Evolutionary conservation across 2,113 vertebrate species (phyloP), one percentile per base, ranked within the genome.

Genomic region (Sylvia atricapilla): DNA sequence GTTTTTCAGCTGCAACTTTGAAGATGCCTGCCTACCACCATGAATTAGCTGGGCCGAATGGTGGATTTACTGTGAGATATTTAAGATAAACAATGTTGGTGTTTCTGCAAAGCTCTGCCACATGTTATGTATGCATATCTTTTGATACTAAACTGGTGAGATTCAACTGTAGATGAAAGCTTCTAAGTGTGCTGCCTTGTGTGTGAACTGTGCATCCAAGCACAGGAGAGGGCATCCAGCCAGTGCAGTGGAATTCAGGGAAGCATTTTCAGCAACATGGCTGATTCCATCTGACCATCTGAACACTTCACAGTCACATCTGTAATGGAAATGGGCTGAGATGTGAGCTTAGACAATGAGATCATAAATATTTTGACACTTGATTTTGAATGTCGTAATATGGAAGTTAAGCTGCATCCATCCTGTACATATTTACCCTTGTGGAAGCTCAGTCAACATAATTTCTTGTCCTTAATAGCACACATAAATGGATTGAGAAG

Each of bases 11-110:
- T 56, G 23, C 31, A 43, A 3, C 25, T 47, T 4, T 52, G 41
- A 73, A 76, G 35, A 33, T 4, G 7, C 56, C 37, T 87, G 4
- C 13, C 3, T 14, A 41, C 6, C 11, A 47, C 0, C 0, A 35
- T 28, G 19, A 93, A 53, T 69, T 69, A 22, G 1, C 23, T 66
- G 46, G 11, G 27, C 35, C 86, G 49, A 73, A 30, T 15, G 56
- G 3, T 44, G 41, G 16, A 76, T 47, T 80, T 76, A 21, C 3
- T 1, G 0, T 20, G 31, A 49, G 31, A 3, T 56, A 62, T 23
- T 91, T 69, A 16, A 23, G 64, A 13, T 56, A 47, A 73, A 28
- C 55, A 76, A 33, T 64, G 13, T 13, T 91, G 24, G 11, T 33
- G 31, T 86, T 76, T 76, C 63, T 56, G 5, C 33, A 60, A 11